Evolutionary conservation across 2,888 invertebrate species (phyloP), one percentile per base, ranked within the genome.

Genomic region (Acleris literana): DNA sequence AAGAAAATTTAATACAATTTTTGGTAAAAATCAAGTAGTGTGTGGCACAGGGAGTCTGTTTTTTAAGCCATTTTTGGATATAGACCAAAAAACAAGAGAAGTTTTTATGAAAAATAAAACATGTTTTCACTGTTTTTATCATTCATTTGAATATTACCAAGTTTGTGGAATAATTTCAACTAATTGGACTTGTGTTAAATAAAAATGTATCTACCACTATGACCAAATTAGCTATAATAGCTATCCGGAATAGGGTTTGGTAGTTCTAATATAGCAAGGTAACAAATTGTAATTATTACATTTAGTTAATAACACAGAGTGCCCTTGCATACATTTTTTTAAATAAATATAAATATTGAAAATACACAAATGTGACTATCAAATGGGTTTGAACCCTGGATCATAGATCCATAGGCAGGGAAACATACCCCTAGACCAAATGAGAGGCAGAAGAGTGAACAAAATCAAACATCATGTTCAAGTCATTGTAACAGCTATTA

Each of bases 211-310:
- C 87, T 79, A 75, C 81, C 84, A 86, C 65, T 84, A 87, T 90
- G 90, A 91, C 90, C 88, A 81, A 73, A 82, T 46, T 74, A 81
- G 79, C 81, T 67, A 82, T 69, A 63, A 54, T 44, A 76, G 77
- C 80, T 80, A 78, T 75, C 74, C 75, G 84, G 90, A 92, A 92
- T 91, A 92, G 92, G 92, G 72, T 83, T 79, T 82, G 80, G 77
- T 78, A 84, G 85, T 76, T 68, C 74, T 84, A 3, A 5, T 92
- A 5, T 92, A 83, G 92, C 91, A 92, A 92, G 89, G 91, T 92
- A 83, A 91, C 92, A 92, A 92, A 92, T 91, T 92, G 91, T 90
- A 81, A 85, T 76, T 86, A 86, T 86, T 85, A 86, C 85, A 91
- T 84, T 51, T 60, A 83, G 87, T 80, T 80, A 49, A 83, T 86